phyloP scores from a whole-genome alignment of 2,888 invertebrate species.

The Chouioia cunea region DNA sequence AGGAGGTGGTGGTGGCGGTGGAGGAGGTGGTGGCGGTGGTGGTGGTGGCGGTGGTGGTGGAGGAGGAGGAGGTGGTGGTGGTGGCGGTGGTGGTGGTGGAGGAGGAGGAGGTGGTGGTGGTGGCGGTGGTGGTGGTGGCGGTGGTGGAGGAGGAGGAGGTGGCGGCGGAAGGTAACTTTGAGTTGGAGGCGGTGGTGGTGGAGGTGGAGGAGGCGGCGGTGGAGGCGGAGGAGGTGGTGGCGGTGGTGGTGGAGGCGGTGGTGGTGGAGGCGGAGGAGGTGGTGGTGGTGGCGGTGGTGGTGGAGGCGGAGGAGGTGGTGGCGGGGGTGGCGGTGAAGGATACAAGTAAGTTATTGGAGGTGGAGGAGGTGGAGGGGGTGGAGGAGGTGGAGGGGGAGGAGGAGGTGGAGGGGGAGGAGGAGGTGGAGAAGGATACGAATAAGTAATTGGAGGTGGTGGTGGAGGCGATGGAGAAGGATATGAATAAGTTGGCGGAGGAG shows the following conservation, averaged over 20 bases:
- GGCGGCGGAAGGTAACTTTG: slow-evolving; percentile 33
- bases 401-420: slow-evolving; percentile 40
- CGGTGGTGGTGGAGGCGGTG: slow-evolving; percentile 35
- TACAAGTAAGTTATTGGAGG: slow-evolving; percentile 29
- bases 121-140: slow-evolving; percentile 36
- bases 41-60: slow-evolving; percentile 31
- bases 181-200: slow-evolving; percentile 31
- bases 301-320: slow-evolving; percentile 15
- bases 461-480: slow-evolving; percentile 36
- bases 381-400: slow-evolving; percentile 24
- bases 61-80: slow-evolving; percentile 26
- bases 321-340: slow-evolving; percentile 37
- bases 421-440: slow-evolving; percentile 36
- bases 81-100: slow-evolving; percentile 35
- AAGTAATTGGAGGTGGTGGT: slow-evolving; percentile 30
- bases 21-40: neutral
- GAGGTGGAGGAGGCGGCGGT: slow-evolving; percentile 33
- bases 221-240: slow-evolving; percentile 37
- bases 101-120: slow-evolving; percentile 22
- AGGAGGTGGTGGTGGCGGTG: slow-evolving; percentile 18
- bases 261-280: slow-evolving; percentile 41
- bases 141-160: slow-evolving; percentile 35
- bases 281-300: slow-evolving; percentile 35
- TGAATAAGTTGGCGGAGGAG: slow-evolving; percentile 28
- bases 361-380: slow-evolving; percentile 37